Evolutionary conservation across 2,113 vertebrate species (phyloP), one percentile per base, ranked within the genome.

Genomic region (Ciconia boyciana): DNA sequence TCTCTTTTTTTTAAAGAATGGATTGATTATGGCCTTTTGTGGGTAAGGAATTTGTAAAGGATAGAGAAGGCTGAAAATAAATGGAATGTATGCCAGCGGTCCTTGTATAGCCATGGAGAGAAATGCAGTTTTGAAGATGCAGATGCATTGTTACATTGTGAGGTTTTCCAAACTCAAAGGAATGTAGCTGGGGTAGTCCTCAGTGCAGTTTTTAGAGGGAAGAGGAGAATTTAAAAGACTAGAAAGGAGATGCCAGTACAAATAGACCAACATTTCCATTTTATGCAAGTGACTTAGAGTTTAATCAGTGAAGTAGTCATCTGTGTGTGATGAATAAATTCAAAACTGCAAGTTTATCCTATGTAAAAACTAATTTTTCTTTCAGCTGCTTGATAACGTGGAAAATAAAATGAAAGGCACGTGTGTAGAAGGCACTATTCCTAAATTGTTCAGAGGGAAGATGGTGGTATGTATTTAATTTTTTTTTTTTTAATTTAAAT

Each of bases 361-460:
- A 2, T 79, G 20, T 92, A 75, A 94, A 83, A 89, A 60, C 19
- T 16, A 4, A 7, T 76, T 46, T 97, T 89, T 97, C 58, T 98
- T 99, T 54, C 98, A 99, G 99, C 98, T 99, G 86, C 98, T 99
- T 60, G 99, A 99, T 98, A 99, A 99, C 6, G 99, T 99, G 94
- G 99, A 99, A 98, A 99, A 99, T 94, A 99, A 99, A 98, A 99
- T 99, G 99, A 99, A 99, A 98, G 99, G 99, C 97, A 99, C 99
- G 0, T 99, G 99, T 96, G 99, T 99, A 91, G 99, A 99, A 96
- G 99, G 99, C 98, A 99, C 99, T 66, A 99, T 99, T 84, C 99
- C 99, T 26, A 99, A 99, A 93, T 98, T 99, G 92, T 99, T 99
- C 98, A 98, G 99, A 98, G 99, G 99, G 87, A 99, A 99, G 97